Base-by-base conservation (phyloP, 2,113 vertebrate species). In the Proterorhinus semilunaris region DNA sequence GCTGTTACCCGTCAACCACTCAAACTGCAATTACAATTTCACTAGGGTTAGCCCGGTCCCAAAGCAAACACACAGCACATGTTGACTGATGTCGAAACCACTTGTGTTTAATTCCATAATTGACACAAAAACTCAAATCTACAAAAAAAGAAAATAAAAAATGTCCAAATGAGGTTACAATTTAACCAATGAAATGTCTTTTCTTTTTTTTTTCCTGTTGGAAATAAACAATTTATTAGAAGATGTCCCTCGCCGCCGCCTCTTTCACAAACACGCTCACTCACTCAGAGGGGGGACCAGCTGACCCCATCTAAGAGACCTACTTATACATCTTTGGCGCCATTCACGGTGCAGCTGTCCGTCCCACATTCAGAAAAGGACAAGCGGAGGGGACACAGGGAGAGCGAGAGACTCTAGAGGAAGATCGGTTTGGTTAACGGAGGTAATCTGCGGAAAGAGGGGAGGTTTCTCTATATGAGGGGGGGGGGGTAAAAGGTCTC, bases 41-140 rank as follows among this genome's bases (percentile, higher is more conserved):
- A 21, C 21, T 21, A 21, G 1, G 21, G 2, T 21, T 21, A 21
- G 21, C 21, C 21, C 21, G 21, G 27, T 36, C 27, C 4, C 27
- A 36, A 36, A 61, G 13, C 7, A 42, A 61, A 61, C 42, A 62
- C 42, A 48, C 7, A 42, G 50, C 8, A 12, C 17, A 51, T 12
- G 3, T 36, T 3, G 13, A 84, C 46, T 51, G 65, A 0, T 81
- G 69, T 48, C 86, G 83, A 90, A 91, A 91, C 86, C 82, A 86
- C 80, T 72, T 83, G 77, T 80, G 75, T 88, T 90, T 92, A 83
- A 90, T 93, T 90, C 84, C 50, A 78, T 91, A 87, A 86, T 76
- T 65, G 88, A 91, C 88, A 92, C 90, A 93, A 91, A 91, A 92
- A 91, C 91, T 87, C 27, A 36, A 92, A 91, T 86, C 90, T 89